phyloP scores from a whole-genome alignment of 2,797 vertebrate species.

The Orestias chungarensis region DNA sequence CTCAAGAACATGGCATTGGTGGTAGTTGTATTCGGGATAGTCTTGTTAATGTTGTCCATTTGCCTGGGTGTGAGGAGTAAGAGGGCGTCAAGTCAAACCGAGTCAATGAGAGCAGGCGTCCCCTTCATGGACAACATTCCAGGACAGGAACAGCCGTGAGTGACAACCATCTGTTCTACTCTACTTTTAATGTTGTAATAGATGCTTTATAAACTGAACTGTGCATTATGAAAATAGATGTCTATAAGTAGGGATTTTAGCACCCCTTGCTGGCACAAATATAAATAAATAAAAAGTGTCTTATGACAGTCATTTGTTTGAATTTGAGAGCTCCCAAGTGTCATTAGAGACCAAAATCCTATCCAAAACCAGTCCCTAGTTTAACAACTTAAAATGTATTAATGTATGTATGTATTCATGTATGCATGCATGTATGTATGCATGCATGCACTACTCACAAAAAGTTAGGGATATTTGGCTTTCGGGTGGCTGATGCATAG shows the following conservation, averaged over 20 bases:
- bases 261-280: neutral
- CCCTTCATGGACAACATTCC: conserved; percentile 37
- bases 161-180: conserved; percentile 14
- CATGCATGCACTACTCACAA: no score
- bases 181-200: neutral
- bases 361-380: neutral
- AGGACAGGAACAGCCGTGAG: conserved; percentile 58
- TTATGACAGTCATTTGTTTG: neutral
- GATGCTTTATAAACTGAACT: neutral
- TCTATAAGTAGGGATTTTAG: neutral
- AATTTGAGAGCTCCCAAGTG: neutral
- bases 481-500: no score
- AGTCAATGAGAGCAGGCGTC: neutral
- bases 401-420: no score
- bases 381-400: neutral
- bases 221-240: neutral
- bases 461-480: no score
- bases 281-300: neutral
- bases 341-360: neutral
- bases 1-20: conserved; percentile 94
- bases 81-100: conserved; percentile 62
- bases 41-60: conserved; percentile 87
- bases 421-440: no score
- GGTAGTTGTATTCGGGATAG: conserved; percentile 84
- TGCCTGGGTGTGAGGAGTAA: conserved; percentile 87